These are phyloP conservation scores for Leptinotarsa rubiginosa DNA, from an alignment of 2,888 invertebrate species.

Conservation along the genomic window DNA sequence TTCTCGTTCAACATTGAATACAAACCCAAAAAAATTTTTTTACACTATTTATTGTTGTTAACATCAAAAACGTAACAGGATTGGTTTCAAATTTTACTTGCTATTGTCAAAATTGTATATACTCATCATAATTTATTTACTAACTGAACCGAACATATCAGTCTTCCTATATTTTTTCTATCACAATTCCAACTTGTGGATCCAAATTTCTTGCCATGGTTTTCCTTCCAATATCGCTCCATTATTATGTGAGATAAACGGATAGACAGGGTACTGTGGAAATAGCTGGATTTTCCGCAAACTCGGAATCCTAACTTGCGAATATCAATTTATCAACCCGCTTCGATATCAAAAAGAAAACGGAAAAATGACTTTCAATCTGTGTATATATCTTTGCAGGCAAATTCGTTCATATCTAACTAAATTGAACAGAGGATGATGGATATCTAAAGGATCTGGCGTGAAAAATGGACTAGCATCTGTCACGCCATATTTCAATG, in stretches of 20 bases:
- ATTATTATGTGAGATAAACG: background rate
- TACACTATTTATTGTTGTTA: too few species aligned
- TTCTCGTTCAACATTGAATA: too few species aligned
- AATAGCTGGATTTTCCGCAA: background rate
- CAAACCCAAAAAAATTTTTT: too few species aligned
- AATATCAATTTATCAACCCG: slow-evolving; percentile 26
- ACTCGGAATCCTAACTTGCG: background rate
- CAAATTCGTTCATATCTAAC: slow-evolving; percentile 25
- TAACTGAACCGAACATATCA: too few species aligned
- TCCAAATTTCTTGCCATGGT: too few species aligned
- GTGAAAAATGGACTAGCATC: slow-evolving; percentile 32
- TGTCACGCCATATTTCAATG: slow-evolving; percentile 24
- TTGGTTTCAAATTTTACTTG: too few species aligned
- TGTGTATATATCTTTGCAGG: slow-evolving; percentile 25
- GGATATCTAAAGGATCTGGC: slow-evolving; percentile 32
- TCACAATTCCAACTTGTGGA: too few species aligned
- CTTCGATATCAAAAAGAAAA: slow-evolving; percentile 25
- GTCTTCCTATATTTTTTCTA: too few species aligned
- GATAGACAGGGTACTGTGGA: background rate
- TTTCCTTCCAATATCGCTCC: background rate
- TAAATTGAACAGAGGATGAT: slow-evolving; percentile 39
- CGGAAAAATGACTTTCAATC: slow-evolving; percentile 33
- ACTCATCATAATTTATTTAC: too few species aligned
- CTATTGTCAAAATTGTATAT: too few species aligned
- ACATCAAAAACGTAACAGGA: too few species aligned